phyloP scores from a whole-genome alignment of 2,888 invertebrate genomes.

The Drosophila fungiperda region DNA sequence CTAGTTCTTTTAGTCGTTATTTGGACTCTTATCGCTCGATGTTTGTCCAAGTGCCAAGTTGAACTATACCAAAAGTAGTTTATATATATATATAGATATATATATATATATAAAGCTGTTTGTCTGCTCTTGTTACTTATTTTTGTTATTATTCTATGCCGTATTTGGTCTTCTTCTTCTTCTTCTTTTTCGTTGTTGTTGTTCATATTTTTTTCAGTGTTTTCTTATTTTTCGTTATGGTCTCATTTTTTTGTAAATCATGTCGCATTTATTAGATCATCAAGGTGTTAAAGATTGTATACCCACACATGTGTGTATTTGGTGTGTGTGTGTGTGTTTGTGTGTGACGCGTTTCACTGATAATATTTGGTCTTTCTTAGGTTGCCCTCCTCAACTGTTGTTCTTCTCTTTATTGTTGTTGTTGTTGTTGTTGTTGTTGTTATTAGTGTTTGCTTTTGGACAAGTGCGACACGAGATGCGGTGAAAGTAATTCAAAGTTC shows the following conservation, averaged over 20 bases:
- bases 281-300: slow-evolving; percentile 79
- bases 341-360: slow-evolving; percentile 68
- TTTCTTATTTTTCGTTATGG: slow-evolving; percentile 55
- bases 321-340: slow-evolving; percentile 6
- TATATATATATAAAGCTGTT: slow-evolving; percentile 33
- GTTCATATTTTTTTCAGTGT: slow-evolving; percentile 30
- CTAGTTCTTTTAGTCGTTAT: slow-evolving; percentile 20
- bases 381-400: slow-evolving; percentile 43
- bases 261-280: slow-evolving; percentile 80
- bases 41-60: slow-evolving; percentile 79
- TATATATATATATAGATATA: background rate
- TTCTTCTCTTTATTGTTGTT: slow-evolving; percentile 4
- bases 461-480: slow-evolving; percentile 43
- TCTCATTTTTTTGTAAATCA: slow-evolving; percentile 72
- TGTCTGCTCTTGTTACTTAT: slow-evolving; percentile 38
- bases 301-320: slow-evolving; percentile 10
- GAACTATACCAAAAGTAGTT: slow-evolving; percentile 64
- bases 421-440: slow-evolving; percentile 21
- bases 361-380: slow-evolving; percentile 62
- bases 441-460: slow-evolving; percentile 26
- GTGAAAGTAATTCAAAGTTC: slow-evolving; percentile 74
- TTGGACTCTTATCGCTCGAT: slow-evolving; percentile 69
- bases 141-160: slow-evolving; percentile 23
- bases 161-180: slow-evolving; percentile 1
- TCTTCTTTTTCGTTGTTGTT: slow-evolving; percentile 13